Percentiles rank a stretch among this genome's conserved stretches.
Evolutionary conservation across 2,797 vertebrate genomes (phyloP).

Genomic region (Rhabdophis nuchalis): DNA sequence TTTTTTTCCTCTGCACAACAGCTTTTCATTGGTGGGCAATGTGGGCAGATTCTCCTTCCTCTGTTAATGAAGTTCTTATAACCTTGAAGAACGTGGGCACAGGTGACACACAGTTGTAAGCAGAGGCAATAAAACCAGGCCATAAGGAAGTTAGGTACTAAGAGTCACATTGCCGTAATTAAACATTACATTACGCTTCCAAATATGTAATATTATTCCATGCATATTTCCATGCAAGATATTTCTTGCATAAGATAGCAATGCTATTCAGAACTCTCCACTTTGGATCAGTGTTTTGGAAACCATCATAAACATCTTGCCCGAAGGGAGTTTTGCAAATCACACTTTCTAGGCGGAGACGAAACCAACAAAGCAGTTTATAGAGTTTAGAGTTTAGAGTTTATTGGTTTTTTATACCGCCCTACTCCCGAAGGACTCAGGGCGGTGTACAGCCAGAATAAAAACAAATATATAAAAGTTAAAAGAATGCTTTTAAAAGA

Average conservation of each 20-base stretch:
- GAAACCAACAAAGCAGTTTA: background rate
- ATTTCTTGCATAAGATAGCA: background rate
- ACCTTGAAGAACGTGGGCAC: slow-evolving; percentile 41
- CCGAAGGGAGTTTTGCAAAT: background rate
- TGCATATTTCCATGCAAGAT: slow-evolving; percentile 8
- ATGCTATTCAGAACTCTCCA: slow-evolving; percentile 6
- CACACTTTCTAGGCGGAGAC: background rate
- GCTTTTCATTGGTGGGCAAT: slow-evolving; percentile 1
- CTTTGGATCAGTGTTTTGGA: background rate
- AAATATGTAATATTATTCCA: background rate
- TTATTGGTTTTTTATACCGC: no score
- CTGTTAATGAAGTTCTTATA: background rate
- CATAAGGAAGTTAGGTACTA: slow-evolving; percentile 4
- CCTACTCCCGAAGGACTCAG: no score
- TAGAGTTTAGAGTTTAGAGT: no score
- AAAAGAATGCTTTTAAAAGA: no score
- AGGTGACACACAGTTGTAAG: slow-evolving; percentile 15
- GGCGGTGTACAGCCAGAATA: no score
- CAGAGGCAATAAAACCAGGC: slow-evolving; percentile 32
- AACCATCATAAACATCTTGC: background rate
- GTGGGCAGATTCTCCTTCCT: slow-evolving; percentile 13
- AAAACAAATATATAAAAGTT: no score
- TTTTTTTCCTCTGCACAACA: slow-evolving; percentile 26
- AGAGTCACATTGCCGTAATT: background rate
- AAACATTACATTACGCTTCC: slow-evolving; percentile 5